Conservation (phyloP, 2,113 vertebrate genomes). For the Vulpes vulpes region DNA sequence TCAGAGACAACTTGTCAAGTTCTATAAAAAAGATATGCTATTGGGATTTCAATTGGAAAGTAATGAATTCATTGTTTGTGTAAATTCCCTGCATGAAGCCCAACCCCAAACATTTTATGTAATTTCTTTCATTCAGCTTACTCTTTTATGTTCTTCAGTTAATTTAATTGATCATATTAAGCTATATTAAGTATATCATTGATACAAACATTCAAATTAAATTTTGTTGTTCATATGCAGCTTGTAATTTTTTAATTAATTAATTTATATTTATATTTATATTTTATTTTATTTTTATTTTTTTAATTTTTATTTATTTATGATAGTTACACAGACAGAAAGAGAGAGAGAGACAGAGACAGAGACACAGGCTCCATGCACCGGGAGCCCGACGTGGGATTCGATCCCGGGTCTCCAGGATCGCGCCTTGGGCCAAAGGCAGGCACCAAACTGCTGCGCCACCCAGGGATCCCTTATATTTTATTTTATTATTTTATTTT, state of each 20-base stretch:
- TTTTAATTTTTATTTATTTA: too few species aligned
- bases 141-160: constrained; percentile 7
- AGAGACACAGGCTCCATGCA: too few species aligned
- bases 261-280: too few species aligned
- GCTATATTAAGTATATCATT: neutral
- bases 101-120: neutral
- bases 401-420: too few species aligned
- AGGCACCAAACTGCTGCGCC: too few species aligned
- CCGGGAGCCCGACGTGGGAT: too few species aligned
- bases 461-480: too few species aligned
- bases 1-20: constrained; percentile 16
- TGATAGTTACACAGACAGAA: too few species aligned
- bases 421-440: too few species aligned
- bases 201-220: constrained; percentile 5
- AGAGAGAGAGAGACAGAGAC: too few species aligned
- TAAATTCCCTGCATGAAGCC: neutral
- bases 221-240: neutral
- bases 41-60: neutral
- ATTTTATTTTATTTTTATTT: too few species aligned
- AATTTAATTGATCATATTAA: neutral
- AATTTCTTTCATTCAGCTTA: neutral
- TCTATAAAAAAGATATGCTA: neutral
- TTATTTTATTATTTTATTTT: too few species aligned
- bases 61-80: neutral
- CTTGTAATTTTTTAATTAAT: neutral